Evolutionary conservation across 92 coral and sea anemone species (phyloP).

Genomic region (Porites rus): DNA sequence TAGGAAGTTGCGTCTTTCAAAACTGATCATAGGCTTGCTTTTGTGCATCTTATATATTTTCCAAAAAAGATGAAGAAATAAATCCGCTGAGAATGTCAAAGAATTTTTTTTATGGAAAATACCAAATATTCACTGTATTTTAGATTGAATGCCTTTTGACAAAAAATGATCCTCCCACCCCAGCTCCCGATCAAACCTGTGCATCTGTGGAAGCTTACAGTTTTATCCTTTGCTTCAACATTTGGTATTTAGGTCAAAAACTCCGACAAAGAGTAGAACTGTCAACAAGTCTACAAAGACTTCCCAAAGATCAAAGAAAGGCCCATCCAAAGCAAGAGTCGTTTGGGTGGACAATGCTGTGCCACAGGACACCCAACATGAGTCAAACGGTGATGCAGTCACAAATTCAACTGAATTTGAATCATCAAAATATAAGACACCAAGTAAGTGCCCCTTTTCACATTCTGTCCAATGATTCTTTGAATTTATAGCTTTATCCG

Average conservation of each 20-base stretch:
- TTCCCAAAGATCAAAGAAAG: conserved; percentile 52
- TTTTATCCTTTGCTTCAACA: background rate
- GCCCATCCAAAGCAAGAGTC: conserved; percentile 49
- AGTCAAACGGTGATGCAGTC: background rate
- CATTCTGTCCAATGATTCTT: too few species aligned
- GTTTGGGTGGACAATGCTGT: conserved; percentile 67
- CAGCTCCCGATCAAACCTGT: too few species aligned
- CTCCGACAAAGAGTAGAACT: conserved; percentile 27
- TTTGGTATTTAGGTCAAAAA: conserved; percentile 25
- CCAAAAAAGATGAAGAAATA: too few species aligned
- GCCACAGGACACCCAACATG: conserved; percentile 17
- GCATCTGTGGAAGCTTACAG: too few species aligned
- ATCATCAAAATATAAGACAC: background rate
- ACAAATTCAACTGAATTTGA: background rate
- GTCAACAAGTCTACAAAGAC: background rate
- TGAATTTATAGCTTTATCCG: background rate
- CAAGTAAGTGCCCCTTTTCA: background rate
- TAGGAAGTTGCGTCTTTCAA: too few species aligned
- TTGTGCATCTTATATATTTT: too few species aligned
- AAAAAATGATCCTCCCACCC: too few species aligned
- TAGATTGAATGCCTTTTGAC: too few species aligned
- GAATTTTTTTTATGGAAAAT: too few species aligned
- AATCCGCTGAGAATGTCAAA: too few species aligned
- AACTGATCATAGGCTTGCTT: too few species aligned
- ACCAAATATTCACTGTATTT: too few species aligned